Evolutionary conservation across 2,113 vertebrate species (phyloP), one percentile per base, ranked within the genome.

Genomic region (Philantomba maxwellii): DNA sequence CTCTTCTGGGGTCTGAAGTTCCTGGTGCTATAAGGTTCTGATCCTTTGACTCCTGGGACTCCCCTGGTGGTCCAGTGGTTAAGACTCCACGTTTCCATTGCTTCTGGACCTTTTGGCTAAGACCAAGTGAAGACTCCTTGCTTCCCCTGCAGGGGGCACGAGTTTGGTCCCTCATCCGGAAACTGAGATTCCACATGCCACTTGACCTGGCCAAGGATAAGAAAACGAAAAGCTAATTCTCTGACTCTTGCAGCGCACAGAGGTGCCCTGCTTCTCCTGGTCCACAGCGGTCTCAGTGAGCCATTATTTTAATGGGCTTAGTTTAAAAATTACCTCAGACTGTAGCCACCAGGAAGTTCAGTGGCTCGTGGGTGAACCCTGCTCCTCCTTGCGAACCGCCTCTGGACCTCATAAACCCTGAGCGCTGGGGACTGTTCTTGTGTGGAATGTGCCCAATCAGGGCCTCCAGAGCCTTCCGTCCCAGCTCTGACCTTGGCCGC

Each of bases 321-420:
- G 75, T 82, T 96, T 94, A 96, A 96, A 96, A 39, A 91, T 97
- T 88, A 94, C 55, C 66, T 43, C 19, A 62, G 60, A 16, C 45
- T 0, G 0, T 19, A 70, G 66, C 36, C 49, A 82, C 33, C 77
- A 64, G 93, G 87, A 94, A 87, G 81, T 90, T 60, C 47, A 51
- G 12, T 45, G 91, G 58, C 60, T 87, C 10, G 1, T 26, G 13
- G 16, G 36, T 93, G 78, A 93, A 33, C 84, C 39, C 51, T 80
- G 51, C 51, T 53, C 6, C 75, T 78, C 75, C 12, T 47, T 25
- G 23, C 47, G 55, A 36, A 16, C 57, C 30, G 51, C 15, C 51
- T 57, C 53, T 10, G 82, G 28, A 49, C 87, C 81, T 93, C 1
- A 1, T 82, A 91, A 87, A 62, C 33, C 51, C 39, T 21, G 87